Percentiles rank a stretch among this genome's conserved stretches.
Evolutionary conservation across 2,888 invertebrate species (phyloP).

Genomic region (Erynnis tages): DNA sequence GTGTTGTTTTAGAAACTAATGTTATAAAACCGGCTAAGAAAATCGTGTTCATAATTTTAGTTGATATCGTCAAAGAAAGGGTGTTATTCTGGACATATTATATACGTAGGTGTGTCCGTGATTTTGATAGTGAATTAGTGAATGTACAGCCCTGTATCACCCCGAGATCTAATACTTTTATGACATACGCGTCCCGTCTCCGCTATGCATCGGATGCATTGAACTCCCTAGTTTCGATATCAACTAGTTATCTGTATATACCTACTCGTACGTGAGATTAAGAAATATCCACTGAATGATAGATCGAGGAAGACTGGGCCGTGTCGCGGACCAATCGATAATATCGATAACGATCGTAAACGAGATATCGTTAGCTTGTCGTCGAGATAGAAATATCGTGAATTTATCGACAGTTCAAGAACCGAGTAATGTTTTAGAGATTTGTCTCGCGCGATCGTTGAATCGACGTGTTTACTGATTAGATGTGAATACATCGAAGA

Average conservation of each 20-base stretch:
- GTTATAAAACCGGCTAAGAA: no score
- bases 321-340: constrained; percentile 46
- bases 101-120: no score
- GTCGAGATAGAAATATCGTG: constrained; percentile 24
- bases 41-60: no score
- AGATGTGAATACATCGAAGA: not conserved
- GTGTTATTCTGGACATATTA: no score
- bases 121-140: no score
- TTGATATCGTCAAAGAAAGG: no score
- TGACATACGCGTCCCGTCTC: constrained; percentile 6
- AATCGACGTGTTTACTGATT: constrained; percentile 13
- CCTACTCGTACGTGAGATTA: constrained; percentile 25
- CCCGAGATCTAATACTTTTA: constrained; percentile 8
- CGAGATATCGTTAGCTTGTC: constrained; percentile 29
- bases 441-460: constrained; percentile 13
- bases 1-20: no score
- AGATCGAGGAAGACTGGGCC: constrained; percentile 27
- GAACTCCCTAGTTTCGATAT: constrained; percentile 12
- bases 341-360: constrained; percentile 48
- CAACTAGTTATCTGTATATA: constrained; percentile 14
- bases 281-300: constrained; percentile 24
- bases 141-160: constrained; percentile 1
- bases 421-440: constrained; percentile 22
- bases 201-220: constrained; percentile 1
- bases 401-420: constrained; percentile 23